Base-by-base conservation (phyloP, 2,797 vertebrate species). In the Sphenopsis melanotis region DNA sequence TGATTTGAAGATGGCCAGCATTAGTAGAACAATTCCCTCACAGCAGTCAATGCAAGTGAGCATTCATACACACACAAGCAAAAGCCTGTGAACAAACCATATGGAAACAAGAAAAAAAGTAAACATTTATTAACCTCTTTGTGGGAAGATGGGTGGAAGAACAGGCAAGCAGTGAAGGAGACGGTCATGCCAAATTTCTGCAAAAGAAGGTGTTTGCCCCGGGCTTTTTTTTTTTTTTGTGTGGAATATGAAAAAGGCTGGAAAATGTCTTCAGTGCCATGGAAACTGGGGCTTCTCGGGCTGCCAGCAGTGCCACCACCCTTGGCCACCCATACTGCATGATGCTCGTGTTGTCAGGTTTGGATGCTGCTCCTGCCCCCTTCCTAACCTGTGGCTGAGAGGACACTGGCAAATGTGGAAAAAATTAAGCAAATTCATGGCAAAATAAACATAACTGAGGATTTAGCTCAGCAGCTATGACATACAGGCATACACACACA, bases 101-200 rank as follows among this genome's bases (percentile, higher is more conserved):
- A 97, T 98, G 98, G 97, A 97, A 97, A 94, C 95, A 89, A 92
- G 94, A 74, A 68, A 93, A 61, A 82, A 97, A 96, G 95, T 97
- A 97, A 97, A 98, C 96, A 97, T 98, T 97, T 97, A 98, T 98
- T 98, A 97, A 98, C 98, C 98, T 99, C 98, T 98, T 97, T 97
- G 97, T 87, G 98, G 95, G 86, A 97, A 98, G 97, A 98, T 98
- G 80, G 98, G 98, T 83, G 97, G 98, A 97, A 98, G 98, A 69
- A 98, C 97, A 8, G 97, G 95, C 97, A 97, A 98, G 91, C 60
- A 47, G 50, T 18, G 90, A 92, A 98, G 94, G 88, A 96, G 97
- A 97, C 32, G 74, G 95, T 97, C 98, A 95, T 97, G 97, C 92
- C 95, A 95, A 95, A 97, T 95, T 90, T 90, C 83, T 37, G 29